Conservation (phyloP, 2,797 vertebrate genomes). For the Geotrypetes seraphini region DNA sequence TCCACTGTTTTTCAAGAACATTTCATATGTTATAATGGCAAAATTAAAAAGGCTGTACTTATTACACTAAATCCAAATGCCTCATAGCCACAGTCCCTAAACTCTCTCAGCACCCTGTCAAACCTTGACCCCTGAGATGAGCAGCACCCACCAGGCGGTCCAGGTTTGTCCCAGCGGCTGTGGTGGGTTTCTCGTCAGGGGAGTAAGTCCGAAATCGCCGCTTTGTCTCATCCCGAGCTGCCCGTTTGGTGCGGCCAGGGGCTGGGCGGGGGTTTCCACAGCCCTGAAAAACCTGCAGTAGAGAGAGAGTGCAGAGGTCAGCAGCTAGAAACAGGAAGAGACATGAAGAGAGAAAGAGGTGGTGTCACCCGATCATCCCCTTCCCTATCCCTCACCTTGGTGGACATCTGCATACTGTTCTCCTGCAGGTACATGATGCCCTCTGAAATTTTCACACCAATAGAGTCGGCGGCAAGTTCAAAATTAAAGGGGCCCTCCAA, state of each 20-base stretch:
- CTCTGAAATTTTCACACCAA: slow-evolving; percentile 79
- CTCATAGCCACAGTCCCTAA: accelerated
- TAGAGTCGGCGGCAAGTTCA: slow-evolving; percentile 72
- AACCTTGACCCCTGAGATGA: not conserved
- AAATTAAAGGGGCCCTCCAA: slow-evolving; percentile 77
- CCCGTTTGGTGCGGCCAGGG: slow-evolving; percentile 51
- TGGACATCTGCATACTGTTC: slow-evolving; percentile 69
- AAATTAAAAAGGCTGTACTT: no score
- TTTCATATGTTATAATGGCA: no score
- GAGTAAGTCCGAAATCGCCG: slow-evolving; percentile 58
- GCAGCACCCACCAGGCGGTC: slow-evolving; percentile 62
- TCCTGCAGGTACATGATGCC: slow-evolving; percentile 83
- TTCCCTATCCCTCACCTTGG: slow-evolving; percentile 48
- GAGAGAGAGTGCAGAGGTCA: not conserved
- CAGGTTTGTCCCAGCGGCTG: slow-evolving; percentile 71
- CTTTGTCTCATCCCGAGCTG: slow-evolving; percentile 51
- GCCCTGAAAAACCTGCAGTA: slow-evolving; percentile 68
- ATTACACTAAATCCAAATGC: no score
- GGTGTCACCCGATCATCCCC: no score
- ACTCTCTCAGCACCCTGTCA: accelerated
- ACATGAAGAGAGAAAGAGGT: no score
- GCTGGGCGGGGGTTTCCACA: slow-evolving; percentile 65
- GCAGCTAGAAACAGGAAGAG: no score
- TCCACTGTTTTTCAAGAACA: no score
- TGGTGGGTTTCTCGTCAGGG: slow-evolving; percentile 68